phyloP scores from a whole-genome alignment of 2,888 invertebrate species.

The Eupeodes latifasciatus region DNA sequence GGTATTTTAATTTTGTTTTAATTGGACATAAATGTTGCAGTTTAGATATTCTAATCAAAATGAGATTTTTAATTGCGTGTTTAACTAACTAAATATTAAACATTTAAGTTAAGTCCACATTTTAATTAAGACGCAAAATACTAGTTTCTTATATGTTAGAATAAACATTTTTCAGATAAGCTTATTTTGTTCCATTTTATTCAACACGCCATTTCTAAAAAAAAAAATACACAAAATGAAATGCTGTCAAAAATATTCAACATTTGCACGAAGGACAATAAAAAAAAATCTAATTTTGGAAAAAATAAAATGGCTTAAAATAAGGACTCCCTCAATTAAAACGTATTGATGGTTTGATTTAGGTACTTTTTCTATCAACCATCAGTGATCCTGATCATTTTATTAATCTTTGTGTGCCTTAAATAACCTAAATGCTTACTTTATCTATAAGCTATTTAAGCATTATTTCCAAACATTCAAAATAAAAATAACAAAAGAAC shows the following conservation, averaged over 20 bases:
- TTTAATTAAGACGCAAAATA: background rate
- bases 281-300: too few species aligned
- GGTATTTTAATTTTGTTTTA: conserved; percentile 57
- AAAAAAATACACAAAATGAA: too few species aligned
- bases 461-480: background rate
- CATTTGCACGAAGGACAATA: too few species aligned
- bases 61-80: conserved; percentile 16
- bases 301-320: too few species aligned
- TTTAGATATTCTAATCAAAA: conserved; percentile 24
- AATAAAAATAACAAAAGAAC: background rate
- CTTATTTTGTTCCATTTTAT: too few species aligned
- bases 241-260: too few species aligned
- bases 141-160: background rate
- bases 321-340: too few species aligned
- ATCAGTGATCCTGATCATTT: too few species aligned
- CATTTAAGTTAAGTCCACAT: background rate
- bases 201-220: too few species aligned
- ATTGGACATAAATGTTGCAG: conserved; percentile 18
- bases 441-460: background rate
- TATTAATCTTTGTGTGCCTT: background rate
- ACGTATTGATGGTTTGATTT: too few species aligned
- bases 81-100: background rate
- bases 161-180: background rate
- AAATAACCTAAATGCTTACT: background rate
- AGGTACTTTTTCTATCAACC: too few species aligned